Conservation (phyloP, 2,113 vertebrate species). For the Arenaria interpres region DNA sequence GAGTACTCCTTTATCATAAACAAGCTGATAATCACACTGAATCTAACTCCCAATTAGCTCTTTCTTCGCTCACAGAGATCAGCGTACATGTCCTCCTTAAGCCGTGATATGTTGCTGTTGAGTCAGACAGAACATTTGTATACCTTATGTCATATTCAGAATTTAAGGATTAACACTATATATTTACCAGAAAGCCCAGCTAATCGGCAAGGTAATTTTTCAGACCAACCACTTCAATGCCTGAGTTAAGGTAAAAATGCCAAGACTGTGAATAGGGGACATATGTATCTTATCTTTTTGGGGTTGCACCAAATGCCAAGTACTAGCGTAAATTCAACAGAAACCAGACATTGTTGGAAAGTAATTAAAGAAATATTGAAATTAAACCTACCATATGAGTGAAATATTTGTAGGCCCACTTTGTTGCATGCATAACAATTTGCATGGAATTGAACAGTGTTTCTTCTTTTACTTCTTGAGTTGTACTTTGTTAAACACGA, state of each 20-base stretch:
- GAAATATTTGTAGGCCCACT: constrained; percentile 69
- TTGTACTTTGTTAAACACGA: neutral
- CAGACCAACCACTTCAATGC: constrained; percentile 63
- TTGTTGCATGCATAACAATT: constrained; percentile 65
- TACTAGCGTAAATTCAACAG: constrained; percentile 76
- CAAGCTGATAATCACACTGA: constrained; percentile 80
- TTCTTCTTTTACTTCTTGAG: constrained; percentile 1
- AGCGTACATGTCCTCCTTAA: constrained; percentile 65
- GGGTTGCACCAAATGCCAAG: constrained; percentile 77
- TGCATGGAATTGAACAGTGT: constrained; percentile 13
- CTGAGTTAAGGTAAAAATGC: constrained; percentile 78
- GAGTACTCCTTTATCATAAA: constrained; percentile 80
- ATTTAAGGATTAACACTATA: constrained; percentile 70
- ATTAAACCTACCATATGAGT: constrained; percentile 72
- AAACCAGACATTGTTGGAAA: constrained; percentile 80
- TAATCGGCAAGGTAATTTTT: constrained; percentile 79
- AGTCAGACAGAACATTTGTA: constrained; percentile 61
- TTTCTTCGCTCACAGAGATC: constrained; percentile 62
- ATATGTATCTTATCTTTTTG: constrained; percentile 81
- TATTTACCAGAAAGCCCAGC: constrained; percentile 65
- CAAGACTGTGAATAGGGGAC: constrained; percentile 77
- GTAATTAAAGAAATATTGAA: constrained; percentile 82
- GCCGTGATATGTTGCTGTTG: constrained; percentile 65
- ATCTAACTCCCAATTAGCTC: constrained; percentile 80
- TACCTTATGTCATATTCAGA: constrained; percentile 66